Evolutionary conservation across 2,888 invertebrate species (phyloP), one percentile per base, ranked within the genome.

Genomic region (Holacanthella duospinosa): DNA sequence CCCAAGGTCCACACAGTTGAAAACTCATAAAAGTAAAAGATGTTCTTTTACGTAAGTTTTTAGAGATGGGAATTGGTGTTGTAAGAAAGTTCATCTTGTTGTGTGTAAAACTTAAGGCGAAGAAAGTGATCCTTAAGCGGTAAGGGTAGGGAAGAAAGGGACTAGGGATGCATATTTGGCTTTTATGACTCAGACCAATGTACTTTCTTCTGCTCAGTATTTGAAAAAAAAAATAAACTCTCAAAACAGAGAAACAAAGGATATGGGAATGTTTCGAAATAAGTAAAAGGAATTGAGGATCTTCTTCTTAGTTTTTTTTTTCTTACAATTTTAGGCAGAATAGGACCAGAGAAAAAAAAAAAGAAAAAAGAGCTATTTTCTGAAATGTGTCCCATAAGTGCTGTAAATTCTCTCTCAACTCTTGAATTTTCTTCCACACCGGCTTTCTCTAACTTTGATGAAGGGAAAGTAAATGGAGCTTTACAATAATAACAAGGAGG

Each of bases 341-440:
- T 2, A 29, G 54, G 24, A 54, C 19, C 21, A 55, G 55, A 44
- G 55, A 29, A 55, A 64, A 64, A 61, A 62, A 66, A 68, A 66
- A 60, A 70, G 64, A 66, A 66, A 66, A 71, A 71, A 71, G 71
- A 71, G 73, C 73, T 73, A 73, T 73, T 73, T 71, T 73, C 71
- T 69, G 68, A 66, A 71, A 73, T 71, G 73, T 68, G 70, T 73
- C 73, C 73, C 73, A 66, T 66, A 69, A 67, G 73, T 68, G 68
- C 68, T 71, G 66, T 73, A 73, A 73, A 73, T 73, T 73, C 71
- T 66, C 62, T 68, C 64, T 65, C 43, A 67, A 69, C 66, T 66
- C n/a, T 63, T 36, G 54, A 66, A 62, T 60, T 48, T 21, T 21
- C 48, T 36, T 16, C 63, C 63, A 57, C 58, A 61, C 62, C 62